A percentile compares a stretch with the other conserved stretches of the same genome.
Conservation (phyloP, 1,140 invertebrate genomes). For the Propsilocerus akamusi region DNA sequence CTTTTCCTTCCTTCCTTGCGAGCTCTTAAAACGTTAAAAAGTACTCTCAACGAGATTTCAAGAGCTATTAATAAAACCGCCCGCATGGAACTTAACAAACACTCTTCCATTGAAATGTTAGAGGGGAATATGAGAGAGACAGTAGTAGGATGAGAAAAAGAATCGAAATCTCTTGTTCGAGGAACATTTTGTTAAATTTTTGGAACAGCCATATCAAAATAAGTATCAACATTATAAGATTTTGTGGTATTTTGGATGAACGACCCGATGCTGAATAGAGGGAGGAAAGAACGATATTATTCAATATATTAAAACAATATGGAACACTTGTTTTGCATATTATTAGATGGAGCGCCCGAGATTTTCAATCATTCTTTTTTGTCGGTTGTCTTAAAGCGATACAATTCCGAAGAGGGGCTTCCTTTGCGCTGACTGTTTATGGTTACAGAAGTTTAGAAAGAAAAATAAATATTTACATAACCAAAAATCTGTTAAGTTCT, state of each 20-base stretch:
- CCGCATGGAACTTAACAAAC: background rate
- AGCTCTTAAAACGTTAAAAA: background rate
- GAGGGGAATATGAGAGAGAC: background rate
- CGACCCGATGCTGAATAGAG: too few relatives aligned
- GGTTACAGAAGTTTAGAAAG: background rate
- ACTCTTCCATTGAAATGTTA: too few relatives aligned
- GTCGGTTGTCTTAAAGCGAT: background rate
- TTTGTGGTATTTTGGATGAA: too few relatives aligned
- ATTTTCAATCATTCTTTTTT: background rate
- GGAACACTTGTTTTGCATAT: conserved; percentile 4
- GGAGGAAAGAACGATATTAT: too few relatives aligned
- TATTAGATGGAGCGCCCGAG: background rate
- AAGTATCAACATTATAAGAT: conserved; percentile 1
- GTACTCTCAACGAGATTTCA: background rate
- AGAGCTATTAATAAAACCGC: background rate
- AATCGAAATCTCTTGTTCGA: background rate
- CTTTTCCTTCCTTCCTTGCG: background rate
- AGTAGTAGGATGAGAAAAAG: background rate
- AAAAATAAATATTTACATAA: conserved; percentile 4
- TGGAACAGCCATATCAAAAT: background rate
- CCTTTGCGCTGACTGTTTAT: background rate
- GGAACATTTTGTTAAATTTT: too few relatives aligned
- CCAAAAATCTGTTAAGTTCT: conserved; percentile 2
- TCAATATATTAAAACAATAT: conserved; percentile 4
- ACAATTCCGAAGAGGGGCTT: background rate